Percentiles rank a stretch among this genome's conserved stretches.
phyloP scores from a whole-genome alignment of 2,113 vertebrate genomes.

The Takifugu bimaculatus region DNA sequence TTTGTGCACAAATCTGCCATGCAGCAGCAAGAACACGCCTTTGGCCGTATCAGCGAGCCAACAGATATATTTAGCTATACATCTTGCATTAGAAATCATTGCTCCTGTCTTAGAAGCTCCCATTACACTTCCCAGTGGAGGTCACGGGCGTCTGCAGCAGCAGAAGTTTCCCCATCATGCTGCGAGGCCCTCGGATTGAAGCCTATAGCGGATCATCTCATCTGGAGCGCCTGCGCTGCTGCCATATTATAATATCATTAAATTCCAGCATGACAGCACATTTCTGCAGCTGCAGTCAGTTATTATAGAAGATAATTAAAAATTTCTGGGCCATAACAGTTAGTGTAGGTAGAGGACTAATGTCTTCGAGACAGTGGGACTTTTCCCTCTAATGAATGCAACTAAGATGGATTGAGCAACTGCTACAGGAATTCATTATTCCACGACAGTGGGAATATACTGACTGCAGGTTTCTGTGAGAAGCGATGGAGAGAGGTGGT shows the following conservation, averaged over 20 bases:
- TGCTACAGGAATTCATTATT: background rate
- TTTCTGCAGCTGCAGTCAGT: conserved; percentile 8
- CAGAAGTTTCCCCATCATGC: conserved; percentile 39
- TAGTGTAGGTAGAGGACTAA: background rate
- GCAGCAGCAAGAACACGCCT: background rate
- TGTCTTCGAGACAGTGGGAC: too few species aligned
- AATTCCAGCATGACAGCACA: conserved; percentile 20
- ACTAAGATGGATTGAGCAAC: background rate
- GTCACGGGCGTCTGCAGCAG: conserved; percentile 46
- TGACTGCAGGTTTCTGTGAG: conserved; percentile 10
- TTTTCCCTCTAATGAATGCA: background rate
- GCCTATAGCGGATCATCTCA: conserved; percentile 21
- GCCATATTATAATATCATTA: conserved; percentile 31
- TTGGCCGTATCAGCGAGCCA: conserved; percentile 14
- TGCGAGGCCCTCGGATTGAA: conserved; percentile 53
- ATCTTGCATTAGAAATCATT: conserved; percentile 25
- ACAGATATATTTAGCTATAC: conserved; percentile 26
- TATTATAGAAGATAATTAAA: conserved; percentile 12
- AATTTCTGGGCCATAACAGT: background rate
- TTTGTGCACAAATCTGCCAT: background rate
- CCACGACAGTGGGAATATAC: background rate
- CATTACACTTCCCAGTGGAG: conserved; percentile 47
- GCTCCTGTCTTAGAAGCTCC: conserved; percentile 27
- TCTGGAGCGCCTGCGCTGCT: conserved; percentile 37
- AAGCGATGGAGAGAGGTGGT: conserved; percentile 10